phyloP scores from a whole-genome alignment of 2,797 vertebrate genomes.

The Pogonophryne albipinna region DNA sequence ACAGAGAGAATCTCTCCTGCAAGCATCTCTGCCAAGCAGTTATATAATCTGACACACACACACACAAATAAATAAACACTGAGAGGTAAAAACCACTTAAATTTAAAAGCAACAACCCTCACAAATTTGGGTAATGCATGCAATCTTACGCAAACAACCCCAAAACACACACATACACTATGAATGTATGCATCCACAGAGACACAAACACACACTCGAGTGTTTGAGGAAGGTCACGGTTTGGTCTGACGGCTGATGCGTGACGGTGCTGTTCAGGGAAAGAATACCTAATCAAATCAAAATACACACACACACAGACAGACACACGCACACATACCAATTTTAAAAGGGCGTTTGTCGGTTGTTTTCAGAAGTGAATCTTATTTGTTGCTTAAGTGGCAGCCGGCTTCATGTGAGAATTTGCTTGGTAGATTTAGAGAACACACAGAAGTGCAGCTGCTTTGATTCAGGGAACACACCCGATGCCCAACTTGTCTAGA shows the following conservation, averaged over 20 bases:
- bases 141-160: not conserved
- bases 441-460: not conserved
- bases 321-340: slow-evolving; percentile 22
- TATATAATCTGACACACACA: slow-evolving; percentile 43
- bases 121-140: slow-evolving; percentile 11
- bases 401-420: slow-evolving; percentile 45
- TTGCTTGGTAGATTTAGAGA: slow-evolving; percentile 16
- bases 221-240: slow-evolving; percentile 67
- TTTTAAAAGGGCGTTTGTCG: slow-evolving; percentile 34
- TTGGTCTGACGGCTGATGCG: slow-evolving; percentile 57
- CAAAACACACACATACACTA: slow-evolving; percentile 4
- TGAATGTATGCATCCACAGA: slow-evolving; percentile 38
- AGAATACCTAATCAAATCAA: slow-evolving; percentile 64
- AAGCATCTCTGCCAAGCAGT: slow-evolving; percentile 51
- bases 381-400: slow-evolving; percentile 53
- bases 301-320: slow-evolving; percentile 19
- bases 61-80: not conserved
- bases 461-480: slow-evolving; percentile 4
- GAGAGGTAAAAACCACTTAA: not conserved
- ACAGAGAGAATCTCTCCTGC: slow-evolving; percentile 53
- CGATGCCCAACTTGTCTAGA: not conserved
- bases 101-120: slow-evolving; percentile 17
- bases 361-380: slow-evolving; percentile 47
- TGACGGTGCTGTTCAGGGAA: slow-evolving; percentile 54
- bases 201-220: slow-evolving; percentile 28